Evolutionary conservation across 2,888 invertebrate species (phyloP).

Genomic region (Pelosia muscerda): DNA sequence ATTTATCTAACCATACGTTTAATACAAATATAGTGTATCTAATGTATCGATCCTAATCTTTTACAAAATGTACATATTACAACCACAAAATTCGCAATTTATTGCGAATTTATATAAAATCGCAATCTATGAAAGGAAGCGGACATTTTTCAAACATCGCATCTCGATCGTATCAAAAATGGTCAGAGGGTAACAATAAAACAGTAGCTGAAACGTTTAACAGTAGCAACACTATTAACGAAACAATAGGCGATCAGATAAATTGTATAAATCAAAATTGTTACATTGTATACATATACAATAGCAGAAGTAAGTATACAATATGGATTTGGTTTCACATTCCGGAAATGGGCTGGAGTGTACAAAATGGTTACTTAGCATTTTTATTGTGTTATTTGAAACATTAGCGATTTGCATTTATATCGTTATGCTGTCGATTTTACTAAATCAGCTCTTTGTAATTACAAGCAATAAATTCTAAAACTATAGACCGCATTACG

Average conservation of each 20-base stretch:
- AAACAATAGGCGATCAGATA: constrained; percentile 48
- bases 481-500: neutral
- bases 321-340: constrained; percentile 41
- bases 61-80: neutral
- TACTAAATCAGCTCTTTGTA: neutral
- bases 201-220: constrained; percentile 19
- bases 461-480: neutral
- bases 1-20: neutral
- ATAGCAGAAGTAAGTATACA: constrained; percentile 32
- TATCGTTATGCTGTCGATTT: constrained; percentile 14
- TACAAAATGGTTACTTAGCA: constrained; percentile 58
- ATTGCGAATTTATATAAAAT: constrained; percentile 8
- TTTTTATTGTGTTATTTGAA: constrained; percentile 43
- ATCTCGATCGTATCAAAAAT: constrained; percentile 19
- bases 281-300: constrained; percentile 34
- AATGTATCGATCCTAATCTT: neutral
- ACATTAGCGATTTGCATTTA: constrained; percentile 19
- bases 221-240: constrained; percentile 24
- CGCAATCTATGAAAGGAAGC: neutral
- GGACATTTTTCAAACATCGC: constrained; percentile 2
- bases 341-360: constrained; percentile 50
- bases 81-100: constrained; percentile 13
- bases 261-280: constrained; percentile 46
- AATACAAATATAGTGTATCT: neutral
- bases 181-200: constrained; percentile 11